Conservation (phyloP, 1,140 invertebrate genomes). For the Aphelenchoides fujianensis region DNA sequence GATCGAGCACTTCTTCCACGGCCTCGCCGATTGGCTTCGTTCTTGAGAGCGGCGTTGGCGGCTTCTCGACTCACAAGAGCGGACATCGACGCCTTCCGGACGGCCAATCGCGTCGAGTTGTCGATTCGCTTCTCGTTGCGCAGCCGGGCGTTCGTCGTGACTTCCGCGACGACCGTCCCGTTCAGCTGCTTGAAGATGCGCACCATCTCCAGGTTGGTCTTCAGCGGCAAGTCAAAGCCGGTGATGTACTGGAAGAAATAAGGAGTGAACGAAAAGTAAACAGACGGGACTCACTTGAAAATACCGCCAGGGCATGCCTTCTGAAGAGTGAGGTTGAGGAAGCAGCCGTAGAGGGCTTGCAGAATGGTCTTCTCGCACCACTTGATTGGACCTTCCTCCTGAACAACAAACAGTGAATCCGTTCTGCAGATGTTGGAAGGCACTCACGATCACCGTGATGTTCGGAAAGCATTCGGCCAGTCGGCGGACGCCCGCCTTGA, state of each 20-base stretch:
- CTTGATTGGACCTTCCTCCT: conserved; percentile 21
- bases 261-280: background rate
- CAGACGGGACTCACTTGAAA: conserved; percentile 28
- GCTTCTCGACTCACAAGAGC: conserved; percentile 37
- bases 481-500: conserved; percentile 25
- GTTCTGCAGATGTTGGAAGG: too few species aligned
- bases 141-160: background rate
- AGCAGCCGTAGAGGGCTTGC: conserved; percentile 23
- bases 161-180: conserved; percentile 19
- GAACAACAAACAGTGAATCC: conserved; percentile 25
- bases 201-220: conserved; percentile 42
- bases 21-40: conserved; percentile 9
- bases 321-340: conserved; percentile 25
- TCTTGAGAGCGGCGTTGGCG: conserved; percentile 26
- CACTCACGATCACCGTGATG: conserved; percentile 33
- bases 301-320: conserved; percentile 33
- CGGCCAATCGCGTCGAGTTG: conserved; percentile 13
- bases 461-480: conserved; percentile 38
- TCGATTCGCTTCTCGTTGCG: conserved; percentile 22
- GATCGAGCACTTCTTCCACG: conserved; percentile 17
- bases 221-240: conserved; percentile 35
- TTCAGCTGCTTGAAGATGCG: conserved; percentile 35
- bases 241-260: conserved; percentile 30
- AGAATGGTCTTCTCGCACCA: conserved; percentile 33
- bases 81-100: conserved; percentile 34